Base-by-base conservation (phyloP, 2,797 vertebrate genomes). In the Ptychobarbus kaznakovi region DNA sequence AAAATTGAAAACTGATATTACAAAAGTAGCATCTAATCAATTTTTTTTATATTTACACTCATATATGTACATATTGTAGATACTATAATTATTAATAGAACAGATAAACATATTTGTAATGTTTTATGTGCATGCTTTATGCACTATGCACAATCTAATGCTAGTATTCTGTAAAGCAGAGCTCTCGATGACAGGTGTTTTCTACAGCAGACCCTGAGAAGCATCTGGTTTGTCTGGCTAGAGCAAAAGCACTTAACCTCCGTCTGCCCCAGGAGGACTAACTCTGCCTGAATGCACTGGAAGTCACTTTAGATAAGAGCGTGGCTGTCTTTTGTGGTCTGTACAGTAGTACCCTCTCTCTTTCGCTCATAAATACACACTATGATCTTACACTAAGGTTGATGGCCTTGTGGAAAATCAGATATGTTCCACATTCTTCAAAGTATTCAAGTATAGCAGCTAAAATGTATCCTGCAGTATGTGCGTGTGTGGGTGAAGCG, bases 331-430 rank as follows among this genome's bases (percentile, higher is more conserved):
- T 69, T 38, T 53, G 65, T 25, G 51, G n/a, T 28, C 61, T 82
- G 51, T 32, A 74, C 49, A 72, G 68, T 44, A 73, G 44, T 20
- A 8, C 66, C 40, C 3, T 58, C 38, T 61, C 51, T 32, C 69
- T 42, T 40, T 46, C 8, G 28, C 12, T 16, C 20, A 63, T 35
- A 35, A 65, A 63, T 16, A n/a, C 56, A 46, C 81, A 58, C 69
- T 73, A 32, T 82, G 69, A 82, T 63, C 81, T 61, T 32, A 58
- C 25, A 6, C 38, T 32, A 16, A 63, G 12, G 18, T 65, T 63
- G 20, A 83, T 63, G 53, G 40, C 70, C 81, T 63, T 49, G 81
- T 15, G 7, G 53, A 74, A 82, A 65, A 49, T 6, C 70, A 63
- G 56, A 49, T 15, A 63, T 3, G 1, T 40, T 77, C 35, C 20